Evolutionary conservation across 1,140 invertebrate genomes (phyloP).

Genomic region (Eupristina koningsbergeri): DNA sequence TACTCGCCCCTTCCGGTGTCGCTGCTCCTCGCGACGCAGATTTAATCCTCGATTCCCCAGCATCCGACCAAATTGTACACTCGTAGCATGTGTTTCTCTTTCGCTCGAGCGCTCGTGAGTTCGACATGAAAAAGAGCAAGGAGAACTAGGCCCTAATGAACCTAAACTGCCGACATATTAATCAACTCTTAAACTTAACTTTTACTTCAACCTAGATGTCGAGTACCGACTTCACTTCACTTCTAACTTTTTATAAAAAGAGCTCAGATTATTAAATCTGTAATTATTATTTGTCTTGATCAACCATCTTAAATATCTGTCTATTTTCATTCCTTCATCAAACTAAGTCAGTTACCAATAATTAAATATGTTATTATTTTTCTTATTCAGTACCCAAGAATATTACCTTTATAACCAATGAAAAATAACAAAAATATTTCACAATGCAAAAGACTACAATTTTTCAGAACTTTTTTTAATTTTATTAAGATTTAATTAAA

Average conservation of each 20-base stretch:
- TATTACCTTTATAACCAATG: too few relatives aligned
- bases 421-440: too few relatives aligned
- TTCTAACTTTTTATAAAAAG: neutral
- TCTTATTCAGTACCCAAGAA: too few relatives aligned
- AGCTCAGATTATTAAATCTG: too few relatives aligned
- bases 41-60: slow-evolving; percentile 46
- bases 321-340: too few relatives aligned
- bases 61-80: neutral
- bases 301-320: too few relatives aligned
- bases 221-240: neutral
- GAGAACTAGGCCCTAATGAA: slow-evolving; percentile 44
- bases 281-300: too few relatives aligned
- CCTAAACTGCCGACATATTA: slow-evolving; percentile 35
- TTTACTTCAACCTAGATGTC: neutral
- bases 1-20: slow-evolving; percentile 52
- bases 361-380: too few relatives aligned
- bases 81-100: slow-evolving; percentile 36
- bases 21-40: slow-evolving; percentile 31
- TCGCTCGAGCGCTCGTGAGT: neutral
- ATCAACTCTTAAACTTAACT: slow-evolving; percentile 9
- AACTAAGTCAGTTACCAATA: too few relatives aligned
- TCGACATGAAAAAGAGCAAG: slow-evolving; percentile 29
- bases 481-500: too few relatives aligned
- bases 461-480: too few relatives aligned
- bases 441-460: too few relatives aligned